These are phyloP conservation scores for Heliothis subflexa DNA, from an alignment of 1,140 invertebrate genomes.

Conservation along the genomic window DNA sequence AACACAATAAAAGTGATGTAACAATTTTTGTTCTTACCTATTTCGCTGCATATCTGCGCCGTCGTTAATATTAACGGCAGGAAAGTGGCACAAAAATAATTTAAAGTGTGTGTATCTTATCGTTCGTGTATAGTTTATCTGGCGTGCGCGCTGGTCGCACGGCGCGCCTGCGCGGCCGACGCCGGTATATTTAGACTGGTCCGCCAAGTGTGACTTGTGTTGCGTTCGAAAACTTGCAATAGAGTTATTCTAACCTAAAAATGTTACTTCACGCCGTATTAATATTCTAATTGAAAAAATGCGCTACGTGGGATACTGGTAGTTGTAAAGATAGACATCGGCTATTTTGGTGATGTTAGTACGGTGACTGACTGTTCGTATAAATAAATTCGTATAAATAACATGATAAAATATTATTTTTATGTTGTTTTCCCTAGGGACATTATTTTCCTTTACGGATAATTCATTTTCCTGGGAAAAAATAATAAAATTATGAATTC, in stretches of 20 bases:
- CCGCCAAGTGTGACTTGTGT: constrained; percentile 70
- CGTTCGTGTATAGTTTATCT: constrained; percentile 69
- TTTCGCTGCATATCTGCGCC: constrained; percentile 75
- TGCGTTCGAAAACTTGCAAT: constrained; percentile 66
- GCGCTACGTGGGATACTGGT: constrained; percentile 39
- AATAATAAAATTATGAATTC: no score
- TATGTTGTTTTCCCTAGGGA: no score
- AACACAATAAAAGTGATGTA: constrained; percentile 51
- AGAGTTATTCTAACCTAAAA: constrained; percentile 55
- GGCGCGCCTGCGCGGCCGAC: constrained; percentile 73
- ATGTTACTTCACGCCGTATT: constrained; percentile 43
- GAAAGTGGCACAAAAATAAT: constrained; percentile 62
- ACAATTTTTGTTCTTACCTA: constrained; percentile 69
- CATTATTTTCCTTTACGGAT: no score
- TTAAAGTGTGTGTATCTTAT: constrained; percentile 77
- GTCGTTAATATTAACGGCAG: constrained; percentile 50
- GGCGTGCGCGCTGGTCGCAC: constrained; percentile 53
- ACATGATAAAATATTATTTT: no score
- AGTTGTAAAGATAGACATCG: neutral
- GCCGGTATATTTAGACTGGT: constrained; percentile 84
- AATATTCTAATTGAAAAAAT: constrained; percentile 45
- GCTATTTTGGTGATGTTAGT: constrained; percentile 16
- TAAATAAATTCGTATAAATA: no score
- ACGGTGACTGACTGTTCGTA: no score
- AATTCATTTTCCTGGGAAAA: no score